phyloP scores from a whole-genome alignment of 2,888 invertebrate species.

The Troides oblongomaculatus region DNA sequence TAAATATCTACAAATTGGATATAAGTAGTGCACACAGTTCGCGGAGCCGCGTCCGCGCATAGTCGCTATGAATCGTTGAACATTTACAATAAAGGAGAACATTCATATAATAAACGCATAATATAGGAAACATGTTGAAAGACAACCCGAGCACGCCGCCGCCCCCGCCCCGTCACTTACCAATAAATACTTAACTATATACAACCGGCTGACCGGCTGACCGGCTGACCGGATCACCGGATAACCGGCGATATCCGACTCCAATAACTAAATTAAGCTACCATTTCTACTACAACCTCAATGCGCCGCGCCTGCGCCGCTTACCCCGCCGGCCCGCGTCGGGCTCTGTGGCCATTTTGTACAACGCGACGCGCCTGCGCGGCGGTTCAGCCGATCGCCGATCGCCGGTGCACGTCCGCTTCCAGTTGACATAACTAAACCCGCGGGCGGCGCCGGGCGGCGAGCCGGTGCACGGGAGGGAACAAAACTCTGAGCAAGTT shows the following conservation, averaged over 20 bases:
- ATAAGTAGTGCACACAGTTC: constrained; percentile 73
- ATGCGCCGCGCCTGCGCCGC: constrained; percentile 3
- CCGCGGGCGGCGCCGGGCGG: constrained; percentile 21
- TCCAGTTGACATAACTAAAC: too few relatives aligned
- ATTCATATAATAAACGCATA: constrained; percentile 78
- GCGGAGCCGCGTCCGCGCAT: constrained; percentile 62
- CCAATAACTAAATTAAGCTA: constrained; percentile 37
- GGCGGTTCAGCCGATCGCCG: constrained; percentile 28
- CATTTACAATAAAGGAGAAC: constrained; percentile 79
- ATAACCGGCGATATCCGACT: constrained; percentile 38
- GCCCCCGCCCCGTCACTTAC: constrained; percentile 59
- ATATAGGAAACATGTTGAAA: constrained; percentile 76
- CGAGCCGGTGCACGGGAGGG: constrained; percentile 14
- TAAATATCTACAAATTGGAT: constrained; percentile 80
- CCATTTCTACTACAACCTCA: constrained; percentile 34
- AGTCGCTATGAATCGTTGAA: constrained; percentile 60
- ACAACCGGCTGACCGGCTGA: constrained; percentile 45
- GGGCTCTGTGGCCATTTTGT: constrained; percentile 31
- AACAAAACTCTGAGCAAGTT: constrained; percentile 24
- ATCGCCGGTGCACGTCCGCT: too few relatives aligned
- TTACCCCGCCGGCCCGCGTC: constrained; percentile 16
- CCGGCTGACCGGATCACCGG: constrained; percentile 34
- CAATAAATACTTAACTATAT: constrained; percentile 73
- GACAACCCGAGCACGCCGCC: constrained; percentile 58
- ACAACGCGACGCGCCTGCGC: constrained; percentile 37